Conservation (phyloP, 2,113 vertebrate species). For the Cyanoliseus patagonus region DNA sequence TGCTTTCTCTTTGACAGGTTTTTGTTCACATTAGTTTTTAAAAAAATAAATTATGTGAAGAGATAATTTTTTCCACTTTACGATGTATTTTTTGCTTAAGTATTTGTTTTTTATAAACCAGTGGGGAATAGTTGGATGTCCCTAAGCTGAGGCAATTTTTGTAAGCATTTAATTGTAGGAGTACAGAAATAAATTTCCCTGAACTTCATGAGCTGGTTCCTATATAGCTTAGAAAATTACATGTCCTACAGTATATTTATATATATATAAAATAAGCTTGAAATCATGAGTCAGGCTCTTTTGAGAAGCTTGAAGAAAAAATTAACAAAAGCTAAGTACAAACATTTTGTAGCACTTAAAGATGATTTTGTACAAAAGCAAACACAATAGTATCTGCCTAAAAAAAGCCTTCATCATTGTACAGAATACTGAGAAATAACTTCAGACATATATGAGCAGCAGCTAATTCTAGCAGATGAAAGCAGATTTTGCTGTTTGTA, state of each 20-base stretch:
- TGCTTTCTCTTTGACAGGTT: neutral
- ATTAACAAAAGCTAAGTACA: neutral
- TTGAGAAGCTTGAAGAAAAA: neutral
- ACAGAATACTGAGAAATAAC: neutral
- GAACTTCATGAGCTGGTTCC: neutral
- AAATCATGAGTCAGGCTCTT: neutral
- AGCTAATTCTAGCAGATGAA: conserved; percentile 11
- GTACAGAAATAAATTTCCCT: neutral
- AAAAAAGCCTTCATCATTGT: neutral
- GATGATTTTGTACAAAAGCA: neutral
- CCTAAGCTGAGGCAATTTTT: neutral
- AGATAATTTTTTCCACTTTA: neutral
- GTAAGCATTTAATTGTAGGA: neutral
- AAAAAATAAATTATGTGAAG: neutral
- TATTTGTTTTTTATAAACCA: neutral
- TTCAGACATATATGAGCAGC: neutral
- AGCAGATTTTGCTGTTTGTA: conserved; percentile 39
- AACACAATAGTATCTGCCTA: neutral
- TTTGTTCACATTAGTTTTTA: neutral
- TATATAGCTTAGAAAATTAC: neutral
- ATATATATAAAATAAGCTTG: neutral
- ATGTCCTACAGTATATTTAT: neutral
- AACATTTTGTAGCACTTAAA: neutral
- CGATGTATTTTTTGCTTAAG: neutral
- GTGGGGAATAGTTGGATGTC: neutral